phyloP scores from a whole-genome alignment of 2,888 invertebrate species.

The Mesodorylaimus sp. region DNA sequence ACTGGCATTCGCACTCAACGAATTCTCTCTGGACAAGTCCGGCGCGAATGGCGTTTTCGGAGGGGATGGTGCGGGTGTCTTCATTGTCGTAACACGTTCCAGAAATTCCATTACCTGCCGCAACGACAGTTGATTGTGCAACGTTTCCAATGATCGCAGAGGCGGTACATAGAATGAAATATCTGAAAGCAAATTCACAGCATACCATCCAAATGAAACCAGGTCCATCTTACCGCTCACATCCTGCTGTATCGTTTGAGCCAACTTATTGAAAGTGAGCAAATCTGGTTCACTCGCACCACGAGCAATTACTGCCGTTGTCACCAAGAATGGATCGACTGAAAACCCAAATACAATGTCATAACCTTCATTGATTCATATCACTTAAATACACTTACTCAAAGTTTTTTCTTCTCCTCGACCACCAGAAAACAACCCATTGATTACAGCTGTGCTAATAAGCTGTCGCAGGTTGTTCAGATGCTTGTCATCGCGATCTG shows the following conservation, averaged over 20 bases:
- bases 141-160: slow-evolving; percentile 82
- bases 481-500: slow-evolving; percentile 43
- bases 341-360: no score
- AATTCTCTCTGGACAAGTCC: slow-evolving; percentile 3
- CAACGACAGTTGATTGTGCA: slow-evolving; percentile 85
- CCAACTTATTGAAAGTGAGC: slow-evolving; percentile 21
- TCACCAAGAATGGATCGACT: slow-evolving; percentile 21
- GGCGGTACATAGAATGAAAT: no score
- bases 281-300: slow-evolving; percentile 32
- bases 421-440: slow-evolving; percentile 43
- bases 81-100: slow-evolving; percentile 59
- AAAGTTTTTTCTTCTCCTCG: not conserved
- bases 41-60: slow-evolving; percentile 26
- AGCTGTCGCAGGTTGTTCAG: no score
- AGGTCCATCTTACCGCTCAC: no score
- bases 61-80: slow-evolving; percentile 47
- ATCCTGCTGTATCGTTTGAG: no score
- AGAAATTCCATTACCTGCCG: slow-evolving; percentile 73
- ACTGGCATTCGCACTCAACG: no score
- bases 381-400: not conserved
- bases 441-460: slow-evolving; percentile 88
- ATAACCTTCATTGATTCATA: no score
- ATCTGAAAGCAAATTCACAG: not conserved
- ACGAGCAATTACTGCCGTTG: slow-evolving; percentile 32
- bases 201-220: no score